Percentiles rank a stretch among this genome's conserved stretches.
Conservation (phyloP, 2,113 vertebrate genomes). For the Holacanthus passer region DNA sequence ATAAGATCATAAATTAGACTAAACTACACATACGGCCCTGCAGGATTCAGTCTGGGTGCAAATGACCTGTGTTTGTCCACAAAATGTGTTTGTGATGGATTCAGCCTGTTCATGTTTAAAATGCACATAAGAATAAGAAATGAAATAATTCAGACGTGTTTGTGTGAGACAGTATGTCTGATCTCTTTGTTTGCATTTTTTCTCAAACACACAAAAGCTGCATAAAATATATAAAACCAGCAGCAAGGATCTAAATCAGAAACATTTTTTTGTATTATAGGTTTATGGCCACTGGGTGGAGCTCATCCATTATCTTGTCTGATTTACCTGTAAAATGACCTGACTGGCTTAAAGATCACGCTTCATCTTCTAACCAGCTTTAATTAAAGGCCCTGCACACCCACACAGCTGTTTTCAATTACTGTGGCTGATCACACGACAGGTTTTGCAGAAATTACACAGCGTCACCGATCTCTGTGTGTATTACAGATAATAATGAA, state of each 20-base stretch:
- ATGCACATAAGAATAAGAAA: background rate
- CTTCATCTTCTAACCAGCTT: background rate
- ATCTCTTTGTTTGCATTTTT: background rate
- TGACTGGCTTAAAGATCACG: background rate
- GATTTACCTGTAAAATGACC: background rate
- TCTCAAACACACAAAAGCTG: background rate
- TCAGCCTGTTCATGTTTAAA: background rate
- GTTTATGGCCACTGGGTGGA: constrained; percentile 55
- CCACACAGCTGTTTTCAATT: background rate
- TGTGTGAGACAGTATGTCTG: background rate
- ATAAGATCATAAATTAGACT: background rate
- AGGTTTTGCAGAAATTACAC: background rate
- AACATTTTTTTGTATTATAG: background rate
- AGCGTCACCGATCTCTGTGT: background rate
- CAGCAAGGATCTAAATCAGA: background rate
- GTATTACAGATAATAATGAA: background rate
- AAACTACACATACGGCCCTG: too few relatives aligned
- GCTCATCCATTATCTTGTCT: constrained; percentile 14
- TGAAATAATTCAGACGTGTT: background rate
- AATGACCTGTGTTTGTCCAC: background rate
- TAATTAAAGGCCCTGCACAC: background rate
- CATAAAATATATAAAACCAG: background rate
- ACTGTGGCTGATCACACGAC: background rate
- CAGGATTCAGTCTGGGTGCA: background rate
- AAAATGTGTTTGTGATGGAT: background rate